phyloP scores from a whole-genome alignment of 2,888 invertebrate genomes.

The Opisthograptis luteolata region DNA sequence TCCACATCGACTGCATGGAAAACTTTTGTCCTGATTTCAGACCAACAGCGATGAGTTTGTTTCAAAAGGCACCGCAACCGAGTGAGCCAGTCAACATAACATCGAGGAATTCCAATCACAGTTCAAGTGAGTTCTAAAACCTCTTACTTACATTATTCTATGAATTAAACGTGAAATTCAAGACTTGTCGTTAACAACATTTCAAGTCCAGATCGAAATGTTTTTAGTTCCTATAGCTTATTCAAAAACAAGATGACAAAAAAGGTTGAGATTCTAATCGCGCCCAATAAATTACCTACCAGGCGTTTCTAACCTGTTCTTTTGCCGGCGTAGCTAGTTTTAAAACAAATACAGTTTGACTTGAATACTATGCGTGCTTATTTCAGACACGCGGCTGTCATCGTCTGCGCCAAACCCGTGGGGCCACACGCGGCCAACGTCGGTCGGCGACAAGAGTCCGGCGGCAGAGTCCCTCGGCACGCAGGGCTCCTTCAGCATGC shows the following conservation, averaged over 20 bases:
- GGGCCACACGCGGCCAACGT: conserved; percentile 39
- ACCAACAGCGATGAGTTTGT: conserved; percentile 87
- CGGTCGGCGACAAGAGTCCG: conserved; percentile 56
- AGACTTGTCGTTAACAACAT: no score
- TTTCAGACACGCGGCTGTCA: conserved; percentile 59
- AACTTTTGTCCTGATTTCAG: conserved; percentile 53
- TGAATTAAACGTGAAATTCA: no score
- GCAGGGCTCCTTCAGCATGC: conserved; percentile 51
- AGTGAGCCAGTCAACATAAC: conserved; percentile 88
- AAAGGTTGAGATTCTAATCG: no score
- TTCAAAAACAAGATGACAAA: no score
- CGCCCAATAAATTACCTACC: no score
- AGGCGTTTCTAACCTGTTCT: no score
- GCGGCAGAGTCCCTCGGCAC: conserved; percentile 61
- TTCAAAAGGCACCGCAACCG: conserved; percentile 84
- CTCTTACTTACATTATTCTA: no score
- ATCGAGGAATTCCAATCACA: conserved; percentile 57
- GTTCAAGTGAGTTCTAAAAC: conserved; percentile 60
- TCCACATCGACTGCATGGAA: not conserved
- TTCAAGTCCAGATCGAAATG: no score
- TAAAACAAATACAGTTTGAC: no score
- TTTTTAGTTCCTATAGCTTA: no score
- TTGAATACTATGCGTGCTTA: no score
- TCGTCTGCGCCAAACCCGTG: conserved; percentile 73
- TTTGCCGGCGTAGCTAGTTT: no score